Evolutionary conservation across 2,113 vertebrate species (phyloP).

Genomic region (Columbina picui): DNA sequence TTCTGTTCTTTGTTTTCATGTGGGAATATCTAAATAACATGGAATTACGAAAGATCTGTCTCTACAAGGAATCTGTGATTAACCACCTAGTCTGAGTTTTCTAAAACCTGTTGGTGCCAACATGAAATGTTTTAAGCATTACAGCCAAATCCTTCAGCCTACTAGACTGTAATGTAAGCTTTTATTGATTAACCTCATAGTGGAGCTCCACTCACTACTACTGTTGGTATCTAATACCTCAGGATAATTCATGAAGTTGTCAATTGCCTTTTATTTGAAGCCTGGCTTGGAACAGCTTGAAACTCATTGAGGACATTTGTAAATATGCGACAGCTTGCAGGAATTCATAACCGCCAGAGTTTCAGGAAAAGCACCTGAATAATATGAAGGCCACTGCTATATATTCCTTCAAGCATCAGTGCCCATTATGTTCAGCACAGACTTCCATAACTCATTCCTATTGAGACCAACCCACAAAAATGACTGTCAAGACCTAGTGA

Average conservation of each 20-base stretch:
- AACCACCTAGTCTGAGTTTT: background rate
- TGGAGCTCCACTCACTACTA: background rate
- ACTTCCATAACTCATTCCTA: background rate
- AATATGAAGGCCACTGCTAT: background rate
- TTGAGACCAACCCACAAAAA: background rate
- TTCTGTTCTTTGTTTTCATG: background rate
- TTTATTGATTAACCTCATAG: background rate
- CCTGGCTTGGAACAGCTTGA: background rate
- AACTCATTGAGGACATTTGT: background rate
- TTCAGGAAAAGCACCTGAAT: background rate
- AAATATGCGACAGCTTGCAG: background rate
- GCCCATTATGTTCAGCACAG: background rate
- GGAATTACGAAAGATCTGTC: background rate
- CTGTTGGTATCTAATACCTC: background rate
- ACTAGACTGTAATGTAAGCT: background rate
- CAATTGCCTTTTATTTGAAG: background rate
- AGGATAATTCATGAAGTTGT: background rate
- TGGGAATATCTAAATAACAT: background rate
- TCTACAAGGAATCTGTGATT: background rate
- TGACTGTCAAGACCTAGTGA: background rate
- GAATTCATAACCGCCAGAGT: background rate
- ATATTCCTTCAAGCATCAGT: background rate
- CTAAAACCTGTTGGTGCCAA: background rate
- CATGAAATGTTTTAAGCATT: background rate
- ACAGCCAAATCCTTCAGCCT: background rate